Evolutionary conservation across 2,113 vertebrate genomes (phyloP), one percentile per base, ranked within the genome.

Genomic region (Pycnonotus jocosus): DNA sequence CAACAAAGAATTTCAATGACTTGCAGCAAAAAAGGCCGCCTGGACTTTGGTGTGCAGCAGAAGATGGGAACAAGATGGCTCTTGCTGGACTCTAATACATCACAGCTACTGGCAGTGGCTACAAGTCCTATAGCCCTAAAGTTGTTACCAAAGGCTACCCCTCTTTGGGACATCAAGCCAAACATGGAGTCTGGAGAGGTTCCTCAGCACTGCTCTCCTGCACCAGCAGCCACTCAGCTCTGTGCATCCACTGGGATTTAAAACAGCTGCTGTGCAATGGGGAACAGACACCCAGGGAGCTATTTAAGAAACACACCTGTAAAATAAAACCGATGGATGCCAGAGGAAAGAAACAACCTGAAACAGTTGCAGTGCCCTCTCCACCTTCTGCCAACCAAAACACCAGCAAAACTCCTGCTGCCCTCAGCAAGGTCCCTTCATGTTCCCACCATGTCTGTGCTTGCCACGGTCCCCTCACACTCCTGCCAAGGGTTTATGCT

Each of bases 381-480:
- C 28, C 33, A 38, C 28, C 10, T 44, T 58, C 28, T 8, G 6
- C 20, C 62, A 77, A 11, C 15, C 3, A 28, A 47, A 85, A n/a
- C 1, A 0, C 14, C 2, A 10, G 16, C 1, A 2, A 47, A 48
- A 15, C 24, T 74, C 61, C 51, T 15, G n/a, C n/a, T 1, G 1
- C 60, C 19, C 28, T 62, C 2, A 0, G 11, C 14, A 6, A 17
- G 0, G 5, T 30, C 44, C n/a, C 47, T 51, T 56, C 35, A 1
- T 0, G 8, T 12, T 37, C 62, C 51, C 7, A 2, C 20, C 21
- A 14, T 0, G 0, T 2, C 60, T 1, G 0, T 7, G 16, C 30
- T 24, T 25, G 8, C 57, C 62, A 38, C 0, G 0, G 15, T 18
- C 7, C 1, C 57, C 17, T 27, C 82, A 7, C 1, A 0, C 4